Evolutionary conservation across 1,140 invertebrate species (phyloP), one percentile per base, ranked within the genome.

Genomic region (Leptonema lineaticorne): DNA sequence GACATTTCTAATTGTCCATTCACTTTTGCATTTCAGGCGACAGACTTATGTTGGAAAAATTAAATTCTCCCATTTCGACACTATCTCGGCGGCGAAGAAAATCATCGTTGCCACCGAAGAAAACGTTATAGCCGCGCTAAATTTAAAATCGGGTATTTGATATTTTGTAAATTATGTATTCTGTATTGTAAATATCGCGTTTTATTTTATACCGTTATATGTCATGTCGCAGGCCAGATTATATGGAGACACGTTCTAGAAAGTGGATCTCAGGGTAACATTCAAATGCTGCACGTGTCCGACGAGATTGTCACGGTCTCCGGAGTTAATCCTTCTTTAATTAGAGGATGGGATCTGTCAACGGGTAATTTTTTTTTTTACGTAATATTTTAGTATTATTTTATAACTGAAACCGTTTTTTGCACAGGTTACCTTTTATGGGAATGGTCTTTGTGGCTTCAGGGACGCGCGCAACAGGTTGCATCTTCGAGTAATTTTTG

Each of bases 101-200:
- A 83, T 94, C n/a, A 87, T 94, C 74, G 86, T 96, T 9, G 90
- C 89, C n/a, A 94, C 93, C 0, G 88, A 94, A 74, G 89, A 93
- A 79, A 94, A 96, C 85, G 91, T 94, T 69, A 78, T 96, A 58
- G 92, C 93, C 69, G 90, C 91, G 63, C 76, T 97, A 53, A 90
- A 91, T 81, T 83, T 90, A 46, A 92, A 93, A 76, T 92, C 90
- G 76, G 93, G 91, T 87, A 20, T 16, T 2, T 27, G 18, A 27
- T 57, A 22, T 1, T 41, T 16, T 20, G 2, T 53, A 20, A 26
- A 1, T 53, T 53, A n/a, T n/a, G n/a, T 53, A 2, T n/a, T 8
- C 45, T 6, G 20, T 6, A n/a, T n/a, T n/a, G n/a, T n/a, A n/a
- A n/a, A n/a, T n/a, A n/a, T n/a, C n/a, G n/a, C n/a, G n/a, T n/a